Evolutionary conservation across 2,797 vertebrate genomes (phyloP), one percentile per base, ranked within the genome.

Genomic region (Phrynocephalus vlangalii): DNA sequence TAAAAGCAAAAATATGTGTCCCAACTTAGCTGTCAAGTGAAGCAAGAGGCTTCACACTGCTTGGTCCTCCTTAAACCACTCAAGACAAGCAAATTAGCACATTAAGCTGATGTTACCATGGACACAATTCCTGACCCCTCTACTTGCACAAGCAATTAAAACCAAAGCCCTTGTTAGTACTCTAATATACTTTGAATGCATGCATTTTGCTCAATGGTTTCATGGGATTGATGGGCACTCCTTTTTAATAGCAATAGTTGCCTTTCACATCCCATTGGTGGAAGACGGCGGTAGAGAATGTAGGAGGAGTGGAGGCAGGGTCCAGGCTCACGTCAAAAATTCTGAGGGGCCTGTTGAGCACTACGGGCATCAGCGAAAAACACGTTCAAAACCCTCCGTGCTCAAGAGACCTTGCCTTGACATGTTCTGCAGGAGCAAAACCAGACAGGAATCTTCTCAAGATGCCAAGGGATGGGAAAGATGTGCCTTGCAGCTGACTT

Each of bases 61-160:
- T 71, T 10, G 8, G 83, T 84, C 44, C 52, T 86, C 82, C 48
- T 56, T n/a, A 67, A 72, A 28, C 89, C 82, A 88, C 76, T 79
- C n/a, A 86, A 50, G 84, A 73, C 0, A 91, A 75, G 60, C 68
- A 89, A 90, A 93, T 75, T 79, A 91, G 52, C 82, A 86, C 56
- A 67, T 66, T 73, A 86, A 88, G 89, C 50, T 83, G 16, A 85
- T 93, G 56, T 81, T 79, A 87, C 87, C 73, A 87, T 82, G 71
- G 6, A 85, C 1, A 5, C 48, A 10, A 80, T 88, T 93, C 33
- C 26, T 82, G 87, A 87, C 91, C 89, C 92, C 60, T 84, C 76
- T 83, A 87, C 84, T 48, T 90, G 86, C 87, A 79, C 70, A 82
- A 90, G 79, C 86, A 90, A 86, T 78, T 68, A 70, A 94, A 91